These are phyloP conservation scores for Drosophila gunungcola DNA, from an alignment of 1,140 invertebrate species.

Conservation along the genomic window DNA sequence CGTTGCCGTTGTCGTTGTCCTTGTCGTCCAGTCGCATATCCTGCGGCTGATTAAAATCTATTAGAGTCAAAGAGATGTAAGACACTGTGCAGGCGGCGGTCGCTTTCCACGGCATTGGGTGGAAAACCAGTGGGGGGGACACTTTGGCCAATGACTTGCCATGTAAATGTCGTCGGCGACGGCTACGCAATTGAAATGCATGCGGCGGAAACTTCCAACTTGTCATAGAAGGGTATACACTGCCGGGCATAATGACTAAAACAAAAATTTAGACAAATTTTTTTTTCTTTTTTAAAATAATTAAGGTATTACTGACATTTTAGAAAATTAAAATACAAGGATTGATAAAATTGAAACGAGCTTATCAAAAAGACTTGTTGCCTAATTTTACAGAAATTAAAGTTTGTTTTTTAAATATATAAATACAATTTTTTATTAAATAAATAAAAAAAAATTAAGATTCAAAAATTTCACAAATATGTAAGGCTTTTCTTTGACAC, in stretches of 20 bases:
- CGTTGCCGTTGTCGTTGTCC: constrained; percentile 46
- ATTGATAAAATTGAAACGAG: too few species aligned
- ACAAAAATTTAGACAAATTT: background rate
- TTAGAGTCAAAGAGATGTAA: constrained; percentile 83
- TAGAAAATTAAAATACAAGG: too few species aligned
- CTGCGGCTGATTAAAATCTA: constrained; percentile 84
- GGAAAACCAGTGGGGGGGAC: background rate
- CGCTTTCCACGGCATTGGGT: constrained; percentile 1
- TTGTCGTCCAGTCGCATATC: constrained; percentile 65
- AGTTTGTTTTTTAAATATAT: background rate
- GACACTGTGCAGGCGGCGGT: constrained; percentile 53
- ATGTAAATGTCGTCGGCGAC: constrained; percentile 70
- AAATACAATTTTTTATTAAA: too few species aligned
- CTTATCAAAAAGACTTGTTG: too few species aligned
- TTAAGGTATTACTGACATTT: too few species aligned
- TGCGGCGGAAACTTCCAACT: constrained; percentile 66
- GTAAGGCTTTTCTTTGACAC: too few species aligned
- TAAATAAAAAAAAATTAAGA: too few species aligned
- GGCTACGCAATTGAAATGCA: constrained; percentile 74
- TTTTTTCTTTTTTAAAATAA: too few species aligned
- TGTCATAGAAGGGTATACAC: constrained; percentile 41
- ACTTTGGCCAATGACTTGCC: constrained; percentile 70
- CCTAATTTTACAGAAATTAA: too few species aligned
- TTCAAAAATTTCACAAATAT: too few species aligned
- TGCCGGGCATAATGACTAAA: constrained; percentile 12